These are phyloP conservation scores for Odontophorus gujanensis DNA, from an alignment of 2,113 vertebrate genomes.

Conservation along the genomic window DNA sequence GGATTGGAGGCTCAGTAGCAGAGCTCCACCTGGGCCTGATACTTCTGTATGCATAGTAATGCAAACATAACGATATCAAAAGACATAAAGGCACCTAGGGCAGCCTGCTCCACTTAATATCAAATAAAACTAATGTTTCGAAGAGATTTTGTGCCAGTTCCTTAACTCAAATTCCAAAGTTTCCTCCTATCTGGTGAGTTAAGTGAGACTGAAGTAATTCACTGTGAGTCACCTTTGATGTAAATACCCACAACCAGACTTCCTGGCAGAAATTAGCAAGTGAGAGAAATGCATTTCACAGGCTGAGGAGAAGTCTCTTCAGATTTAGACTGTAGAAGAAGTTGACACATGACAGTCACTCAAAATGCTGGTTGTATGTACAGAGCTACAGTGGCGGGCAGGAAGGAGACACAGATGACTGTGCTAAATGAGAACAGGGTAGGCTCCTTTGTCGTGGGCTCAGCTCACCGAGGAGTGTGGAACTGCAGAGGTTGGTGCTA, in stretches of 20 bases:
- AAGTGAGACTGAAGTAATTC: neutral
- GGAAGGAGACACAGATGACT: neutral
- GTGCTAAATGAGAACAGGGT: neutral
- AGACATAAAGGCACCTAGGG: neutral
- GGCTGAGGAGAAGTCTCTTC: neutral
- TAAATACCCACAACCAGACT: neutral
- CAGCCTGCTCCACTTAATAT: neutral
- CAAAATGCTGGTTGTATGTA: neutral
- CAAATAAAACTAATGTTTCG: neutral
- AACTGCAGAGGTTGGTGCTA: neutral
- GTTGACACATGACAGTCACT: neutral
- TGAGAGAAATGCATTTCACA: neutral
- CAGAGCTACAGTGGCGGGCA: neutral
- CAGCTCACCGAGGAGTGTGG: neutral
- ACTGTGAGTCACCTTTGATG: neutral
- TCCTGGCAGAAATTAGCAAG: neutral
- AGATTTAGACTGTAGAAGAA: neutral
- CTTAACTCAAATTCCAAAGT: neutral
- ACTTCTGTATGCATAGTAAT: neutral
- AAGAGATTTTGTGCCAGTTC: neutral
- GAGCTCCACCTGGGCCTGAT: fast-evolving
- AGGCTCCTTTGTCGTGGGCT: neutral
- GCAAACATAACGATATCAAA: neutral
- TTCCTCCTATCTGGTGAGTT: neutral
- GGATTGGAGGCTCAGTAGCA: too few species aligned